A percentile compares a stretch with the other conserved stretches of the same genome.
phyloP scores from a whole-genome alignment of 2,797 vertebrate genomes.

The Coregonus sp. region DNA sequence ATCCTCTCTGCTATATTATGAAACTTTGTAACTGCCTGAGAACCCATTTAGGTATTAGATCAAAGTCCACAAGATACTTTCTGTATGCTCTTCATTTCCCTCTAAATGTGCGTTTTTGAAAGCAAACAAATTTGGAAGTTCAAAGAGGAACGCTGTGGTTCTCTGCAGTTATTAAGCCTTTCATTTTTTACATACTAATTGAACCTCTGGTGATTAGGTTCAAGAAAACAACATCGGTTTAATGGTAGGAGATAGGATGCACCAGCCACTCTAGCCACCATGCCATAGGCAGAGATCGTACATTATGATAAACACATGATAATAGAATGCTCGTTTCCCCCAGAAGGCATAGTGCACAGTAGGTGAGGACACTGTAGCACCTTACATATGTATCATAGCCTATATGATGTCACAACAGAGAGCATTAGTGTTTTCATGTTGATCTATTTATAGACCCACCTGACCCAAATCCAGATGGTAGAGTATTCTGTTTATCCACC shows the following conservation, averaged over 20 bases:
- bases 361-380: not conserved
- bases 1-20: not conserved
- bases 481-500: not conserved
- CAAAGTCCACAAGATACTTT: not conserved
- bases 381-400: not conserved
- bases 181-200: slow-evolving; percentile 52
- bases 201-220: slow-evolving; percentile 49
- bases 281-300: not conserved
- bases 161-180: slow-evolving; percentile 35
- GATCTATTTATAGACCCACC: slow-evolving; percentile 20
- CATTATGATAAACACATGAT: not conserved
- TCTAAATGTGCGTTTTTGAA: slow-evolving; percentile 20
- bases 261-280: slow-evolving; percentile 9
- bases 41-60: not conserved
- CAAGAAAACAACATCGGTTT: slow-evolving; percentile 28
- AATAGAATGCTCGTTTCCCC: not conserved
- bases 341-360: not conserved
- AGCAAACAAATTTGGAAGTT: slow-evolving; percentile 29
- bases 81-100: not conserved
- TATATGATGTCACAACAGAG: not conserved
- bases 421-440: slow-evolving; percentile 3
- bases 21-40: not conserved
- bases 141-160: slow-evolving; percentile 37
- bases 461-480: slow-evolving; percentile 24
- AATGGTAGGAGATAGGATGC: slow-evolving; percentile 2